A percentile compares a stretch with the other conserved stretches of the same genome.
phyloP scores from a whole-genome alignment of 1,140 invertebrate genomes.

The Drosophila parabipectinata region DNA sequence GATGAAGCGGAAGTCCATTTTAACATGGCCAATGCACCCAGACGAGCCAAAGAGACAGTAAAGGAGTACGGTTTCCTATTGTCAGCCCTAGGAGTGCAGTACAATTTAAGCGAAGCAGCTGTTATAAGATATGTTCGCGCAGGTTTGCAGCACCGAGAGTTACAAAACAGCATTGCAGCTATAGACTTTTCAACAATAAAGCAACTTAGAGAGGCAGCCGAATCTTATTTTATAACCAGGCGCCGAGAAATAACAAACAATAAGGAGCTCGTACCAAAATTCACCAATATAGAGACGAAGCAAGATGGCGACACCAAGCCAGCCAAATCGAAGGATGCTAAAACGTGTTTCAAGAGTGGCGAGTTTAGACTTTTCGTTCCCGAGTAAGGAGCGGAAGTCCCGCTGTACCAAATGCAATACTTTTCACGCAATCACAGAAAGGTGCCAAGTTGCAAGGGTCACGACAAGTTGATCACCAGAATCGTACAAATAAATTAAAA shows the following conservation, averaged over 20 bases:
- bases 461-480: constrained; percentile 1
- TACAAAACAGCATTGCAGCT: constrained; percentile 7
- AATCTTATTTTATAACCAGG: too few species aligned
- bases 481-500: neutral
- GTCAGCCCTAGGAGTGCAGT: neutral
- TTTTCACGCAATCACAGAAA: too few species aligned
- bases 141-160: neutral
- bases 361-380: too few species aligned
- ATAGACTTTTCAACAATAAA: too few species aligned
- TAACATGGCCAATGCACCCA: neutral
- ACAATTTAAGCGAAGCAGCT: neutral
- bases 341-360: neutral
- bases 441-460: too few species aligned
- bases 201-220: too few species aligned
- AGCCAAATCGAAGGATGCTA: neutral
- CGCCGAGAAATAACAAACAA: neutral
- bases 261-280: neutral
- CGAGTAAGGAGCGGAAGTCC: too few species aligned
- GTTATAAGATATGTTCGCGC: neutral
- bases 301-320: too few species aligned
- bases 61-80: neutral
- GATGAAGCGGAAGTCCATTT: neutral
- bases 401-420: neutral
- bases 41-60: neutral
- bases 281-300: neutral